Evolutionary conservation across 1,140 invertebrate species (phyloP).

Genomic region (Apis dorsata): DNA sequence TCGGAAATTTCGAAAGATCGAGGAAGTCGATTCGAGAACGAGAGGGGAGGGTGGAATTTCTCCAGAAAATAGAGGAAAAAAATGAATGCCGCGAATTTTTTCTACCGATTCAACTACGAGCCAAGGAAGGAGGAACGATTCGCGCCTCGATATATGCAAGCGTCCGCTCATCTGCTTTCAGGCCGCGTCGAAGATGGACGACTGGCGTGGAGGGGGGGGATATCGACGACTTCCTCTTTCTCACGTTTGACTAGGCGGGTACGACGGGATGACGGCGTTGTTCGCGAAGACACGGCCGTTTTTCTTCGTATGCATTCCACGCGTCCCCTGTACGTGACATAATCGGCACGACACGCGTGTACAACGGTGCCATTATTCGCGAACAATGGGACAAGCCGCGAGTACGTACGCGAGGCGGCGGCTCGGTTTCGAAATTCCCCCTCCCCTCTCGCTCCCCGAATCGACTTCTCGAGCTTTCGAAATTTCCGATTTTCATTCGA

Average conservation of each 20-base stretch:
- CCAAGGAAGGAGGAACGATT: neutral
- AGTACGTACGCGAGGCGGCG: neutral
- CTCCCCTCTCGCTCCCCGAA: slow-evolving; percentile 36
- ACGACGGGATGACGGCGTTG: neutral
- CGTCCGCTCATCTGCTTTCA: slow-evolving; percentile 1
- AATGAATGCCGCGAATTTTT: no score
- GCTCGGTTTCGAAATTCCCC: slow-evolving; percentile 47
- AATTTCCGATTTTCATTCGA: no score
- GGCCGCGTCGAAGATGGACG: slow-evolving; percentile 13
- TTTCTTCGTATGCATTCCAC: slow-evolving; percentile 63
- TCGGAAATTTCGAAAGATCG: neutral
- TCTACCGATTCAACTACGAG: no score
- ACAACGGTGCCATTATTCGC: slow-evolving; percentile 58
- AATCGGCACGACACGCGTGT: slow-evolving; percentile 60
- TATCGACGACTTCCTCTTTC: slow-evolving; percentile 53
- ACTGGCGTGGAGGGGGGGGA: neutral
- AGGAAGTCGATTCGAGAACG: slow-evolving; percentile 27
- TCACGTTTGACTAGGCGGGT: slow-evolving; percentile 38
- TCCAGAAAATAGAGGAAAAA: no score
- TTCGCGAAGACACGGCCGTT: slow-evolving; percentile 16
- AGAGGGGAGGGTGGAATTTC: slow-evolving; percentile 43
- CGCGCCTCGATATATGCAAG: neutral
- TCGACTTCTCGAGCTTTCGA: neutral
- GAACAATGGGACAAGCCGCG: slow-evolving; percentile 55
- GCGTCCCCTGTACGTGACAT: slow-evolving; percentile 59